Base-by-base conservation (phyloP, 2,888 invertebrate species). In the Aleiodes testaceus region DNA sequence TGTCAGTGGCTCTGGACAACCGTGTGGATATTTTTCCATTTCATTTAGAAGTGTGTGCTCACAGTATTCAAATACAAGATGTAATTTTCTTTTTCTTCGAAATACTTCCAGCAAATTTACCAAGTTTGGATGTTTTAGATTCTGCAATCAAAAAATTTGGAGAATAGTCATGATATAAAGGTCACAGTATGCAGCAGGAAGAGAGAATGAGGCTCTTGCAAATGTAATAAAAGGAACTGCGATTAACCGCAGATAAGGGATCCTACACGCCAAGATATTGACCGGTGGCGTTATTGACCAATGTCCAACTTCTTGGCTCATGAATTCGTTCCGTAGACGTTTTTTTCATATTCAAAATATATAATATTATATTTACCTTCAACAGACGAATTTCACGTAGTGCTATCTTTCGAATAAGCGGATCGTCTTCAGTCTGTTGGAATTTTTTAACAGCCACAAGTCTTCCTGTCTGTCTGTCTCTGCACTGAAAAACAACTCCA, bases 21-120 rank as follows among this genome's bases (percentile, higher is more conserved):
- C 99, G 88, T 90, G 91, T 0, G 98, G 97, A 89, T 97, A 94
- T 83, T 95, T 94, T 87, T 99, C 99, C 85, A 99, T 90, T 87
- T 99, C 98, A 83, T 97, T 96, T 66, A 99, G 91, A 71, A 99
- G 95, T 1, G 99, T 99, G 84, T 97, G 93, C 86, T 99, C 99
- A 87, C 99, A 99, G 89, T 95, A 99, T 89, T 99, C 99, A 89
- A 99, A 99, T 36, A 99, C 99, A 74, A 99, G 91, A 88, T 99
- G 99, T 64, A 99, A 90, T 84, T 98, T 96, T 74, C 97, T 91
- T 88, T 97, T 97, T 75, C 97, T 91, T 74, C 98, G 93, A 88
- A 99, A 99, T 72, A 99, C 99, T 89, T 99, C 99, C 82, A 99
- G 91, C 75, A 99, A 90, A 85, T 98, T 98, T 68, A 99, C 97